A percentile compares a stretch with the other conserved stretches of the same genome.
These are phyloP conservation scores for Callyntrura guangdongensis DNA, from an alignment of 2,888 invertebrate genomes.

Conservation along the genomic window DNA sequence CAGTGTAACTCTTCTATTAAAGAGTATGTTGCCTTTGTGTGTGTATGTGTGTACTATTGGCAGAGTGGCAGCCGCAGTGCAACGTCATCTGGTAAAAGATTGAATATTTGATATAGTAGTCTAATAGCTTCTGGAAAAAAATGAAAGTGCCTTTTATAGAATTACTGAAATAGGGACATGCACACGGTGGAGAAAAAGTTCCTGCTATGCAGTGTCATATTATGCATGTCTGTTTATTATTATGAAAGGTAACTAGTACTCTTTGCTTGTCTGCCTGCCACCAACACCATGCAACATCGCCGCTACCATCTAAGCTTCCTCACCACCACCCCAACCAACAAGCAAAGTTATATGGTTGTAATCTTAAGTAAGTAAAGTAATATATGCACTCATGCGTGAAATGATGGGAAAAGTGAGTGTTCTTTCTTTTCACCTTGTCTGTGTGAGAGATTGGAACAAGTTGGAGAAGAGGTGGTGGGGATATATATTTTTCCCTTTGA, in stretches of 20 bases:
- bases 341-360: conserved; percentile 55
- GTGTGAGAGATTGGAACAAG: conserved; percentile 78
- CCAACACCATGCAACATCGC: conserved; percentile 3
- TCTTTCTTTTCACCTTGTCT: conserved; percentile 73
- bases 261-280: conserved; percentile 1
- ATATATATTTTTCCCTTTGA: conserved; percentile 56
- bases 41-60: background rate
- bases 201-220: conserved; percentile 31
- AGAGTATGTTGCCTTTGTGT: background rate
- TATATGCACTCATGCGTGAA: conserved; percentile 78
- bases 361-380: conserved; percentile 73
- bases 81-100: conserved; percentile 11
- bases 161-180: background rate
- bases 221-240: conserved; percentile 36
- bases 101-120: conserved; percentile 35
- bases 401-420: conserved; percentile 79
- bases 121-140: conserved; percentile 63
- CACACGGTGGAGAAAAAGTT: conserved; percentile 36
- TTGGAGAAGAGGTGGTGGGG: conserved; percentile 47
- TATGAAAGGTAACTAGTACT: conserved; percentile 35
- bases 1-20: conserved; percentile 41
- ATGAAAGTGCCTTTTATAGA: conserved; percentile 47
- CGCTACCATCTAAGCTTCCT: background rate
- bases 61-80: background rate
- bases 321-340: conserved; percentile 4